Evolutionary conservation across 1,140 invertebrate genomes (phyloP).

Genomic region (Atopsyche davidsoni): DNA sequence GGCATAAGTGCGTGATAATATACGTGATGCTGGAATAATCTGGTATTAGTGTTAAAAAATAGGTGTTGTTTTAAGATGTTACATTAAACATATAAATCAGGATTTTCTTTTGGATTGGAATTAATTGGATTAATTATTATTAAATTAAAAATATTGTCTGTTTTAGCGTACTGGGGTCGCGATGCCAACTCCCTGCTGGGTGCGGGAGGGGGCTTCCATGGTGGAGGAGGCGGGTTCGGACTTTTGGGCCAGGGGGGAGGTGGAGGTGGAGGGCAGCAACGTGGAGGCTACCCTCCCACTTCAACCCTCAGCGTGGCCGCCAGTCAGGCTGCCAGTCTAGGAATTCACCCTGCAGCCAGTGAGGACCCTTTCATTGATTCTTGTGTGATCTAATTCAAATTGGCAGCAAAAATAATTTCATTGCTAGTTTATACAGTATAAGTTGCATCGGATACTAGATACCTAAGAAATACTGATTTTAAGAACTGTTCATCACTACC

Average conservation of each 20-base stretch:
- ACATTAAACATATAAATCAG: no score
- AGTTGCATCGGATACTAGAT: neutral
- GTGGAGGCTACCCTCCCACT: constrained; percentile 54
- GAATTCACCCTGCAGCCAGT: constrained; percentile 59
- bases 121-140: neutral
- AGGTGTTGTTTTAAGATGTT: no score
- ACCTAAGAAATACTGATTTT: neutral
- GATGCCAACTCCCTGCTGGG: constrained; percentile 48
- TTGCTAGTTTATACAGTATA: neutral
- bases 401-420: neutral
- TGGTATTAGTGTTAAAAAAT: no score
- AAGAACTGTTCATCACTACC: no score
- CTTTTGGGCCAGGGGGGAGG: constrained; percentile 42
- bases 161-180: constrained; percentile 66
- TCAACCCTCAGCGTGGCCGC: constrained; percentile 73
- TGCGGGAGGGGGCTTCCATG: constrained; percentile 45
- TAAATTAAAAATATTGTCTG: constrained; percentile 6
- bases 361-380: constrained; percentile 43
- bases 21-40: no score
- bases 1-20: no score
- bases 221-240: constrained; percentile 42
- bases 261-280: constrained; percentile 39
- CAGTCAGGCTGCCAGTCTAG: constrained; percentile 71
- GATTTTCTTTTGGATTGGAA: neutral
- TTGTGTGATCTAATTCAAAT: neutral